phyloP scores from a whole-genome alignment of 2,888 invertebrate genomes.

The Drosophila putrida region DNA sequence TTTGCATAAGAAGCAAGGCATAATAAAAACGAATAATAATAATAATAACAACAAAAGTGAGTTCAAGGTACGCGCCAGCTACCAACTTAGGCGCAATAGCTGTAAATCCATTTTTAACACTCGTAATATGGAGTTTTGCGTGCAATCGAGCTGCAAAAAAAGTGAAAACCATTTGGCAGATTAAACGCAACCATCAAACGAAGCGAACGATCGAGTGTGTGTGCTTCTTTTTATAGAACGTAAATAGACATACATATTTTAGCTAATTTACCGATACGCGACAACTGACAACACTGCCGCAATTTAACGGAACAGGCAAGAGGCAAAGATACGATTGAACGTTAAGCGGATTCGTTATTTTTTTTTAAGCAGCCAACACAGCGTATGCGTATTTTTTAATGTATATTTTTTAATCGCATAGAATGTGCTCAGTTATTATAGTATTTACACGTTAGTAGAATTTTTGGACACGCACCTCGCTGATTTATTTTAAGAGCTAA shows the following conservation, averaged over 20 bases:
- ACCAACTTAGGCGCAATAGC: constrained; percentile 39
- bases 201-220: too few species aligned
- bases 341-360: constrained; percentile 59
- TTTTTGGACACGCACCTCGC: constrained; percentile 53
- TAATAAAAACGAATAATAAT: constrained; percentile 31
- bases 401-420: constrained; percentile 35
- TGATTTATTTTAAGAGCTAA: constrained; percentile 48
- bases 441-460: constrained; percentile 70
- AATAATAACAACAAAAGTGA: constrained; percentile 29
- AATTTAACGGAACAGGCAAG: constrained; percentile 63
- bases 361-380: constrained; percentile 45
- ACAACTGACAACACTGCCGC: constrained; percentile 59
- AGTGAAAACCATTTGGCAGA: constrained; percentile 57
- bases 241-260: constrained; percentile 21
- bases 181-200: constrained; percentile 37
- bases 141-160: constrained; percentile 55
- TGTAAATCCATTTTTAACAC: constrained; percentile 33
- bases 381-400: constrained; percentile 66
- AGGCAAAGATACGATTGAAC: constrained; percentile 35
- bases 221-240: constrained; percentile 46
- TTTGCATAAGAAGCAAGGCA: constrained; percentile 35
- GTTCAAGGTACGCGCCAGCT: constrained; percentile 56
- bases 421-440: constrained; percentile 48
- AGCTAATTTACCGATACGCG: constrained; percentile 39
- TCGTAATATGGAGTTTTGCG: constrained; percentile 50